Conservation (phyloP, 2,797 vertebrate genomes). For the Chloroceryle inda region DNA sequence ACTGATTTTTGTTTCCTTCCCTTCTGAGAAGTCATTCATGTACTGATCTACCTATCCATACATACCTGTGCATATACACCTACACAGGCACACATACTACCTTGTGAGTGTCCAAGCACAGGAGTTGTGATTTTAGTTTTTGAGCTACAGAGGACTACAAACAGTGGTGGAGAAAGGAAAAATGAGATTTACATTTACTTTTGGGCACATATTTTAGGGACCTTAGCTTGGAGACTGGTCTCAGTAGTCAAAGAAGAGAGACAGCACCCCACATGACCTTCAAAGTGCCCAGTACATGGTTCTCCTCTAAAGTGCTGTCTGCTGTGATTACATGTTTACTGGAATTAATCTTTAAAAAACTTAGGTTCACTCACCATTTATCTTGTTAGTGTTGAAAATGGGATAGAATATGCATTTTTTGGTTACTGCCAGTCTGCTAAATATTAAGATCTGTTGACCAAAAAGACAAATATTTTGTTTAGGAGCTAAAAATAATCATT, state of each 20-base stretch:
- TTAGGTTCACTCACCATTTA: background rate
- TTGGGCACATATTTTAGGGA: rapidly evolving
- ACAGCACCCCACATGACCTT: background rate
- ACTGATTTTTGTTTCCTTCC: background rate
- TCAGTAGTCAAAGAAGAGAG: background rate
- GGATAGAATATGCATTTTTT: background rate
- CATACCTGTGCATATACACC: background rate
- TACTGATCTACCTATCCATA: background rate
- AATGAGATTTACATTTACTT: background rate
- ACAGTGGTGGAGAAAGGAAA: background rate
- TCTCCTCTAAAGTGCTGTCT: background rate
- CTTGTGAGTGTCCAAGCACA: background rate
- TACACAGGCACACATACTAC: background rate
- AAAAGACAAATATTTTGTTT: background rate
- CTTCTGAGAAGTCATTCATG: background rate
- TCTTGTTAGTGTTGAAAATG: background rate
- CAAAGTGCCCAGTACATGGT: background rate
- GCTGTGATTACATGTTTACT: background rate
- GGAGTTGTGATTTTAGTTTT: background rate
- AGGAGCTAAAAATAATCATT: background rate
- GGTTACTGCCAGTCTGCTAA: background rate
- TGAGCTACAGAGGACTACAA: background rate
- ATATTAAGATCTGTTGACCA: background rate
- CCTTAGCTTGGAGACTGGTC: background rate
- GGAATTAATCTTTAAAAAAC: background rate